Evolutionary conservation across 2,113 vertebrate genomes (phyloP).

Genomic region (Engystomops pustulosus): DNA sequence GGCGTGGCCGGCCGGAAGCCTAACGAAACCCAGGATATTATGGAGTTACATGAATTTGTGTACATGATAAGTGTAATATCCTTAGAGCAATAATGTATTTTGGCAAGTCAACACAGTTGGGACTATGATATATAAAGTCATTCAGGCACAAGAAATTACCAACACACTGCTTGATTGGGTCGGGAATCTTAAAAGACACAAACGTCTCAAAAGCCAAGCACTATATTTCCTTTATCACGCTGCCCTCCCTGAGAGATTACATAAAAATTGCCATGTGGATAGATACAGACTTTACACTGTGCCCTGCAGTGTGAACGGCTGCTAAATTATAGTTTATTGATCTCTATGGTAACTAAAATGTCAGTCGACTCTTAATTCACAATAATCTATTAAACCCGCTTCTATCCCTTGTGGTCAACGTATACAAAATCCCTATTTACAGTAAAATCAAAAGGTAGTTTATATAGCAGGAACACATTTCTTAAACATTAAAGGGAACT

Average conservation of each 20-base stretch:
- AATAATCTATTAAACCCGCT: neutral
- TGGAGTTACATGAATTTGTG: too few species aligned
- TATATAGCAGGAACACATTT: too few species aligned
- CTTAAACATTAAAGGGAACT: too few species aligned
- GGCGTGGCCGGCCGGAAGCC: too few species aligned
- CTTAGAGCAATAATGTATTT: neutral
- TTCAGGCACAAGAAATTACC: neutral
- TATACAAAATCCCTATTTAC: neutral
- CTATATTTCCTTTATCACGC: neutral
- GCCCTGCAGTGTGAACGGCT: neutral
- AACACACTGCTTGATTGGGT: neutral
- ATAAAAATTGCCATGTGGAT: neutral
- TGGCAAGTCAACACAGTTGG: neutral
- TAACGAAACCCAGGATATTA: too few species aligned
- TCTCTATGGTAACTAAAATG: neutral
- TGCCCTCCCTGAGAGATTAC: neutral
- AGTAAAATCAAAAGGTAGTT: too few species aligned
- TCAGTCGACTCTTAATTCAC: neutral
- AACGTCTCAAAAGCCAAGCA: neutral
- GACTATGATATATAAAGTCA: neutral
- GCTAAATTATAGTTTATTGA: conserved; percentile 1
- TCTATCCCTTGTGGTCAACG: neutral
- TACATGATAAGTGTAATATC: too few species aligned
- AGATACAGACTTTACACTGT: neutral
- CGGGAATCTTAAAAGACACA: neutral